Base-by-base conservation (phyloP, 2,888 invertebrate species). In the Eulithis testata region DNA sequence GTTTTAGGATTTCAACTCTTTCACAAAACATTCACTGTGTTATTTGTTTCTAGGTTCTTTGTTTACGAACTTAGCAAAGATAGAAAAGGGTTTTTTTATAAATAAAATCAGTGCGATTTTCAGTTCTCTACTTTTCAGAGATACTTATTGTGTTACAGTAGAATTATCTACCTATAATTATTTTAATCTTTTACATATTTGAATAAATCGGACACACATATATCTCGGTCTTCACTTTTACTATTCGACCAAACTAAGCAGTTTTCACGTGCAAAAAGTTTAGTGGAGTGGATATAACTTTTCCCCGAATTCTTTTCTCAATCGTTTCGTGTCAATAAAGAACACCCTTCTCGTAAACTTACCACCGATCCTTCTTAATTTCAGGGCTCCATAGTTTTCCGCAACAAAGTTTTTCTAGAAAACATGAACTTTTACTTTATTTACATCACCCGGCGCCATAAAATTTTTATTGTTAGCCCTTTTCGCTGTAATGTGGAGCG, bases 391-490 rank as follows among this genome's bases (percentile, higher is more conserved):
- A 37, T 73, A 71, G 69, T 73, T 69, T 65, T 43, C 27, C 53
- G 56, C 61, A 56, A 45, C 64, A 65, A 31, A 31, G 31, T 63
- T 79, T 76, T 72, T 76, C 76, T 37, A 58, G 50, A 76, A 80
- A 83, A 84, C 82, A 82, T 79, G 81, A 78, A 77, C 82, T 82
- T 80, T 73, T 73, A 72, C 75, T 71, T 81, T 79, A 84, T 84
- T 83, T 80, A 77, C 77, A 79, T 82, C 79, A 77, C 74, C 73
- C 78, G 77, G 76, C 77, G 80, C 82, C 79, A 82, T 88, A 86
- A 87, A 88, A 89, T 88, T 91, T 91, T 90, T 90, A 90, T 88
- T 90, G 86, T 88, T 85, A 87, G 85, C 83, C 87, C 85, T 88
- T 90, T 89, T 84, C 81, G 83, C 83, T 82, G 83, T 84, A 85